Base-by-base conservation (phyloP, 2,888 invertebrate species). In the Nebria salina region DNA sequence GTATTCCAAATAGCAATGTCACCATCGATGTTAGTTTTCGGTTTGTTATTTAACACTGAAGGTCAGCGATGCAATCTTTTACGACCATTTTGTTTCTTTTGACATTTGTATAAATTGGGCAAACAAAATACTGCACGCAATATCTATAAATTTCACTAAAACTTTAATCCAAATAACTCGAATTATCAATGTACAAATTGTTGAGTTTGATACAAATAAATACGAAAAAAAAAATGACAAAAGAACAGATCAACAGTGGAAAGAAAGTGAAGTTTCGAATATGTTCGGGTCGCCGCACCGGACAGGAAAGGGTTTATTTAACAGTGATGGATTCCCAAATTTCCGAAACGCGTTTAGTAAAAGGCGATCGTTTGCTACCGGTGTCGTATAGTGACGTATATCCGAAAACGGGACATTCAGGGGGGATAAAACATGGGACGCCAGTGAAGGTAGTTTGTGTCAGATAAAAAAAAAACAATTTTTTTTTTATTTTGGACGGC, bases 281-380 rank as follows among this genome's bases (percentile, higher is more conserved):
- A 54, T 54, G 54, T 7, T 54, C 13, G 54, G 54, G 54, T 54
- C 54, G 13, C 54, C 54, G 54, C 54, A 54, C 54, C 54, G 54
- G 11, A 54, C 54, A 54, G 54, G 54, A 54, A 54, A 54, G 54
- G 54, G 54, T 54, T 54, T 54, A 54, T 54, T 54, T 54, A 54
- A 54, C 54, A 54, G 54, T 54, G 54, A 54, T 54, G 54, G 54
- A 54, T 54, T 54, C 54, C 54, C 54, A 54, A 54, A 54, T 54
- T 54, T 54, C 54, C 54, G 54, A 54, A 54, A 54, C 54, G 54
- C 54, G 54, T 54, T 54, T 54, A 54, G 54, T 54, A 54, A 54
- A 54, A 54, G 54, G 54, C 54, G 54, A 54, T 54, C 54, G 54
- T 54, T 54, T 34, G 34, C 34, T 34, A 34, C 34, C 34, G 34